Evolutionary conservation across 2,888 invertebrate species (phyloP).

Genomic region (Drosophila neoperkinsi): DNA sequence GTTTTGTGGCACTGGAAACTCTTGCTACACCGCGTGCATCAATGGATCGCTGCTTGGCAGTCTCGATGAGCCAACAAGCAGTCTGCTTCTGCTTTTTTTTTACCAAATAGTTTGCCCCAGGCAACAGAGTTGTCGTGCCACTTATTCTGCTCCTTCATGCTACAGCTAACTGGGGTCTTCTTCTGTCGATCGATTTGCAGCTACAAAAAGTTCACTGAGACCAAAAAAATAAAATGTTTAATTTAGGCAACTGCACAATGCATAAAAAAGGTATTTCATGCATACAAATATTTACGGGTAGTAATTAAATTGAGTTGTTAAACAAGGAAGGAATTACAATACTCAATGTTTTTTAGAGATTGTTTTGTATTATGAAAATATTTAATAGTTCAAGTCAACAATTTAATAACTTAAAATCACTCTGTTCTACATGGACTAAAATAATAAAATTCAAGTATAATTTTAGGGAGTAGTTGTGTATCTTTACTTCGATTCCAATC

Average conservation of each 20-base stretch:
- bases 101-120: conserved; percentile 32
- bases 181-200: conserved; percentile 55
- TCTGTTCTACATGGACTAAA: background rate
- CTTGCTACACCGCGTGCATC: conserved; percentile 48
- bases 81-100: conserved; percentile 30
- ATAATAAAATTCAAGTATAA: background rate
- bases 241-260: background rate
- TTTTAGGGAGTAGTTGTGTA: background rate
- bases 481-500: too few relatives aligned
- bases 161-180: conserved; percentile 12
- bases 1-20: conserved; percentile 28
- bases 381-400: background rate
- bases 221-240: conserved; percentile 3
- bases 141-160: conserved; percentile 17
- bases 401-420: background rate
- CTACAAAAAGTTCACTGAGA: conserved; percentile 49
- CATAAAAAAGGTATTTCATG: background rate
- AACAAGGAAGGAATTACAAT: background rate
- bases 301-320: background rate
- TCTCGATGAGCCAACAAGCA: conserved; percentile 32
- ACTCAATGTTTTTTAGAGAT: background rate
- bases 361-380: background rate
- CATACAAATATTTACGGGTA: background rate
- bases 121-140: conserved; percentile 30
- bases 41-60: conserved; percentile 38